Conservation (phyloP, 64 coral and sea anemone genomes). For the Pocillopora damicornis region DNA sequence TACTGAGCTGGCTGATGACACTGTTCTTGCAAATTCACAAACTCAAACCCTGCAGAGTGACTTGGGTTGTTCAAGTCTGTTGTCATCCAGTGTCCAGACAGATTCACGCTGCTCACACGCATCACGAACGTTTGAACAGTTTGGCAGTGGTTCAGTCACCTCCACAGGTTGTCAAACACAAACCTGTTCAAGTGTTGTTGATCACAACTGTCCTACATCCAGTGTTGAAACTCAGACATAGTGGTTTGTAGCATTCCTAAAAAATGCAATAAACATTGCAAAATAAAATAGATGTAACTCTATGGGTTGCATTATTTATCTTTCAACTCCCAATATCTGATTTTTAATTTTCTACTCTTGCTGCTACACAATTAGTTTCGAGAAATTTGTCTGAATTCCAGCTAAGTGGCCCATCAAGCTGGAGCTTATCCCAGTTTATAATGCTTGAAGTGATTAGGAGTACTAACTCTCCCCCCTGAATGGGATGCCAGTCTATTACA, state of each 20-base stretch:
- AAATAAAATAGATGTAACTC: neutral
- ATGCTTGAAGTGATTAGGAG: no score
- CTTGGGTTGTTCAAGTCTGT: conserved; percentile 48
- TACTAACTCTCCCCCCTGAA: no score
- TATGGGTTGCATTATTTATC: no score
- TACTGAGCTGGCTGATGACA: conserved; percentile 53
- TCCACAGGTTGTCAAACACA: conserved; percentile 38
- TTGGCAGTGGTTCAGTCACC: conserved; percentile 6
- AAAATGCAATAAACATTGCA: neutral
- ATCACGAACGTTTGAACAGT: conserved; percentile 17
- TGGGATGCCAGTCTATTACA: no score
- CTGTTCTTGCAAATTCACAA: conserved; percentile 60
- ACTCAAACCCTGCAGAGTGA: conserved; percentile 82
- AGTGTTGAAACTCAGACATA: neutral
- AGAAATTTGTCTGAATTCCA: neutral
- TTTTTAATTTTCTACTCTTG: no score
- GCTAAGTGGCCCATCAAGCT: no score
- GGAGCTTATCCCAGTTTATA: no score
- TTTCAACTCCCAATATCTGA: no score
- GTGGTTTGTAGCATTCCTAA: neutral
- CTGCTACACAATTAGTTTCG: neutral
- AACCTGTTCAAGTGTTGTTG: neutral
- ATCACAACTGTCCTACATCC: neutral
- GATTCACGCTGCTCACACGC: conserved; percentile 39
- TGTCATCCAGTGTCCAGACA: conserved; percentile 73